Evolutionary conservation across 2,888 invertebrate genomes (phyloP), one percentile per base, ranked within the genome.

Genomic region (Tenthredo mesomela): DNA sequence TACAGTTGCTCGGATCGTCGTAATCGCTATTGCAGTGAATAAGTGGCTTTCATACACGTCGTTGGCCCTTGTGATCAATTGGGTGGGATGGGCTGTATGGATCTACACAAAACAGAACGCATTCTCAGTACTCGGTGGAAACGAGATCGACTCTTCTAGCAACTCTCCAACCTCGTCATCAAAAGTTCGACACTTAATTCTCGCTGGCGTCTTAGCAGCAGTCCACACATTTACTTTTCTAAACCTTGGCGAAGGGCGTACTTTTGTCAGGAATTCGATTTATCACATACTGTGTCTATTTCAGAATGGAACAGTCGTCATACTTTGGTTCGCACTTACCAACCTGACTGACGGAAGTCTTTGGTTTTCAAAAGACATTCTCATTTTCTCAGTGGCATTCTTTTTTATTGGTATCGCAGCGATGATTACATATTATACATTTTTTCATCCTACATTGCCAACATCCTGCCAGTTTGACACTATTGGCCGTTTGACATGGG

Each of bases 371-470:
- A 18, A 77, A 18, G 18, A 15, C 4, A 7, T 54, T 54, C 33
- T 50, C 15, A 54, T 77, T 54, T 9, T 77, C 29, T 25, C 77
- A 9, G 18, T 77, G 33, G 33, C 9, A 29, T 50, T 50, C n/a
- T 77, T 33, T n/a, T 54, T 77, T 2, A 54, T 54, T 29, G 77
- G 77, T 33, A 77, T 77, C 54, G 29, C 33, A n/a, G 77, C 77
- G 6, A 77, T 77, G 77, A 54, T 50, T 2, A 77, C 33, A n/a
- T 77, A 77, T 21, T 77, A 77, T n/a, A 15, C 29, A 10, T 54
- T 77, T 15, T 77, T 77, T 18, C 77, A 77, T 50, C 77, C 77
- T 61, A 61, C 61, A 12, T 61, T 61, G 61, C 61, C 25, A 61
- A 61, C 2, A 61, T 21, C 1, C 21, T 61, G 61, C 10, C 25